Evolutionary conservation across 2,113 vertebrate species (phyloP).

Genomic region (Pleuronectes platessa): DNA sequence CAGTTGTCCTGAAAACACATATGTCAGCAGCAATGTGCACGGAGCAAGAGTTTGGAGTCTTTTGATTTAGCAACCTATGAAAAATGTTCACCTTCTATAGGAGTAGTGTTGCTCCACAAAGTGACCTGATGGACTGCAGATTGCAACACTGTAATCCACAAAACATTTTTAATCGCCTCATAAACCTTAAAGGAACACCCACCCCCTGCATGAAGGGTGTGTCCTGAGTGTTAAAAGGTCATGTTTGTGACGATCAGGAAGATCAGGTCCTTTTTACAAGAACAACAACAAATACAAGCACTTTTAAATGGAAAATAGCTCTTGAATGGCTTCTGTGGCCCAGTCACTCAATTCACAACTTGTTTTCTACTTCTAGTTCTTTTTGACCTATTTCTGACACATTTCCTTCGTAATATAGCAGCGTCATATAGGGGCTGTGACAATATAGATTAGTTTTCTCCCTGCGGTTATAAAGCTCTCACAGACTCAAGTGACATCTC

Average conservation of each 20-base stretch:
- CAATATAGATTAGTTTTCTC: too few species aligned
- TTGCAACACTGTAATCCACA: conserved; percentile 73
- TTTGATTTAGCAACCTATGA: conserved; percentile 1
- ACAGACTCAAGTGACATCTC: too few species aligned
- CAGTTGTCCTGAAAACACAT: not conserved
- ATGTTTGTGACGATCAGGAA: conserved; percentile 22
- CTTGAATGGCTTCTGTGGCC: not conserved
- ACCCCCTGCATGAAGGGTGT: not conserved
- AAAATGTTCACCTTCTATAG: not conserved
- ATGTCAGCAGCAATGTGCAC: not conserved
- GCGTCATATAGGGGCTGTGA: too few species aligned
- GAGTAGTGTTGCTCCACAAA: conserved; percentile 47
- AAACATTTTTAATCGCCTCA: conserved; percentile 78
- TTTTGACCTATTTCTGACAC: conserved; percentile 1
- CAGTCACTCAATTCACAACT: not conserved
- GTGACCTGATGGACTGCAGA: conserved; percentile 67
- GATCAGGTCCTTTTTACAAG: conserved; percentile 9
- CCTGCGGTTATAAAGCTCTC: not conserved
- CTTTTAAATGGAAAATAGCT: not conserved
- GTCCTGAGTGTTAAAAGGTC: not conserved
- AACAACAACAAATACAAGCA: conserved; percentile 12
- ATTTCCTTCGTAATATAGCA: not conserved
- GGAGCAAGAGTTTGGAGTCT: not conserved
- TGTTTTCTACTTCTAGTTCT: conserved; percentile 26
- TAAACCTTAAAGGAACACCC: conserved; percentile 52